phyloP scores from a whole-genome alignment of 1,140 invertebrate genomes.

The Drosophila biarmipes region DNA sequence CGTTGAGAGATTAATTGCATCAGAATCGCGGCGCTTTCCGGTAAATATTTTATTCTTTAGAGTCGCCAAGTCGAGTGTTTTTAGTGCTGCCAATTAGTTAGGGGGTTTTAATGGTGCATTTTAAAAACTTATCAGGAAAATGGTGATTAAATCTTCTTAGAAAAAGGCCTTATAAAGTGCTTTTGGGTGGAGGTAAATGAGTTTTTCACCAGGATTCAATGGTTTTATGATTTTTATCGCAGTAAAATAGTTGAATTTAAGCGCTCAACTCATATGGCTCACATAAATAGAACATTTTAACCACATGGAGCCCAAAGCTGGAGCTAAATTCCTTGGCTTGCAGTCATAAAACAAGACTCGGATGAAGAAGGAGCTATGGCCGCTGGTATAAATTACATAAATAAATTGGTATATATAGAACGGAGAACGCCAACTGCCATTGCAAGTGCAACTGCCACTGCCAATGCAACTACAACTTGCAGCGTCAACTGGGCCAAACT shows the following conservation, averaged over 20 bases:
- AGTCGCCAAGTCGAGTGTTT: conserved; percentile 35
- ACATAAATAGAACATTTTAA: conserved; percentile 2
- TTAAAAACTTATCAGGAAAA: neutral
- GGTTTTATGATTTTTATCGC: neutral
- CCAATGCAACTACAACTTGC: conserved; percentile 41
- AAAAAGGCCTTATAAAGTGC: conserved; percentile 2
- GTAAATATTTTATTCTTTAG: conserved; percentile 57
- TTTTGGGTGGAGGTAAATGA: neutral
- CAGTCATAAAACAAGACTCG: conserved; percentile 32
- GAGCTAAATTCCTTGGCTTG: conserved; percentile 17
- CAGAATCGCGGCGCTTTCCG: conserved; percentile 1
- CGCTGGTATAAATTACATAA: conserved; percentile 37
- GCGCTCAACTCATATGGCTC: neutral
- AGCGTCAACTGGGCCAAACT: conserved; percentile 62
- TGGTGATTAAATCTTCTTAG: neutral
- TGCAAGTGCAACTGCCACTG: conserved; percentile 20
- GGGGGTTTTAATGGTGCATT: neutral
- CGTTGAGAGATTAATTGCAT: conserved; percentile 13
- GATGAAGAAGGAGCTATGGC: conserved; percentile 10
- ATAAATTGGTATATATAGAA: conserved; percentile 11
- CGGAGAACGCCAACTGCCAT: conserved; percentile 27
- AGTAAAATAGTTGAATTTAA: conserved; percentile 1
- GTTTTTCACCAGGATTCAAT: neutral
- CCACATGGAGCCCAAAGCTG: conserved; percentile 17
- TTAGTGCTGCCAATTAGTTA: conserved; percentile 14